phyloP scores from a whole-genome alignment of 1,140 invertebrate genomes.

The Choristoneura fumiferana region DNA sequence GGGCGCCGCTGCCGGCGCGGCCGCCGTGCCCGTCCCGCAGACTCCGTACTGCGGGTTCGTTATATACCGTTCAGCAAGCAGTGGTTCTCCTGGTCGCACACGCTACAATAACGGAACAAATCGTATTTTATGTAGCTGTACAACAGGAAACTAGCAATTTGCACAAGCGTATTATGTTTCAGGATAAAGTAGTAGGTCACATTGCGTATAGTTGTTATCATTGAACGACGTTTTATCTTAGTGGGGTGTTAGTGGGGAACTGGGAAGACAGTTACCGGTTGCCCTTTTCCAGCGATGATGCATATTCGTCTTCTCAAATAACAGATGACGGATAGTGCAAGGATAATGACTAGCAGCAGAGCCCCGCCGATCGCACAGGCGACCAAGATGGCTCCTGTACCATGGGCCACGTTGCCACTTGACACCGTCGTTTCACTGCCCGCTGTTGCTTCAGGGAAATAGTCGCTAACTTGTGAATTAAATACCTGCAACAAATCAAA shows the following conservation, averaged over 20 bases:
- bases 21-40: slow-evolving; percentile 64
- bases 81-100: slow-evolving; percentile 76
- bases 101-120: slow-evolving; percentile 60
- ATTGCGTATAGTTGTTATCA: no score
- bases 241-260: no score
- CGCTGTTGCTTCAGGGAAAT: slow-evolving; percentile 35
- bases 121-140: slow-evolving; percentile 31
- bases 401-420: slow-evolving; percentile 31
- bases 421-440: slow-evolving; percentile 37
- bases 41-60: slow-evolving; percentile 88
- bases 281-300: slow-evolving; percentile 57
- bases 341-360: slow-evolving; percentile 42
- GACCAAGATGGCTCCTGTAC: slow-evolving; percentile 42
- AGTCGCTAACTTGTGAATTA: slow-evolving; percentile 42
- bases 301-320: slow-evolving; percentile 57
- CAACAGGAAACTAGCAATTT: slow-evolving; percentile 21
- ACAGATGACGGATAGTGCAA: slow-evolving; percentile 38
- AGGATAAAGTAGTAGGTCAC: no score
- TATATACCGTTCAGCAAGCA: slow-evolving; percentile 86
- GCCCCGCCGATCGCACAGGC: slow-evolving; percentile 40
- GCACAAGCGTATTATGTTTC: not conserved
- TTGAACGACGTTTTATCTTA: not conserved
- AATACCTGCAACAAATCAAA: slow-evolving; percentile 37
- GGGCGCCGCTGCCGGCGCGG: slow-evolving; percentile 20
- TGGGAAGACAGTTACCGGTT: slow-evolving; percentile 60